A percentile compares a stretch with the other conserved stretches of the same genome.
Evolutionary conservation across 2,888 invertebrate genomes (phyloP).

Genomic region (Nymphalis urticae): DNA sequence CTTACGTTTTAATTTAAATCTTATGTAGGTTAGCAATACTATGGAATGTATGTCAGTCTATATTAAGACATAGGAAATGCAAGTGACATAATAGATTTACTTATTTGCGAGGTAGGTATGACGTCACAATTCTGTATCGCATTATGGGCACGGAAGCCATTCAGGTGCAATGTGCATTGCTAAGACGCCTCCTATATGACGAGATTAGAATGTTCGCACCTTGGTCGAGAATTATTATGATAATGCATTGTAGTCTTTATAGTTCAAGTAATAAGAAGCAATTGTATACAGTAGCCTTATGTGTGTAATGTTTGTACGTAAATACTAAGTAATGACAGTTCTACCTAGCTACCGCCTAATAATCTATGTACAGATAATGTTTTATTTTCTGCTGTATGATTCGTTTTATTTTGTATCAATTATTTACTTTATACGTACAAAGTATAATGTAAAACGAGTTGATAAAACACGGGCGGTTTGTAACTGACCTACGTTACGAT

Average conservation of each 20-base stretch:
- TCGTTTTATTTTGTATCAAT: no score
- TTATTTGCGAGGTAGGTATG: constrained; percentile 19
- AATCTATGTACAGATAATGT: no score
- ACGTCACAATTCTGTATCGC: constrained; percentile 34
- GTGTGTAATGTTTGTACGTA: background rate
- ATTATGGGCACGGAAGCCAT: constrained; percentile 39
- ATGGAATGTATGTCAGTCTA: constrained; percentile 6
- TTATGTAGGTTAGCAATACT: background rate
- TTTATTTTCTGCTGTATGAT: no score
- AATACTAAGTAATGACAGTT: background rate
- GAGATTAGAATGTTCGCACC: constrained; percentile 30
- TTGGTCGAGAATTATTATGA: constrained; percentile 1
- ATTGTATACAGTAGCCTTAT: background rate
- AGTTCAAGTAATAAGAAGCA: background rate
- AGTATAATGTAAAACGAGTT: background rate
- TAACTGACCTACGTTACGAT: constrained; percentile 24
- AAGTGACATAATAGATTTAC: constrained; percentile 30
- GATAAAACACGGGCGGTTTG: background rate
- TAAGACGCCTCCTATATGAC: constrained; percentile 39
- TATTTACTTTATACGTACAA: background rate
- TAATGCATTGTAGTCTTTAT: constrained; percentile 1
- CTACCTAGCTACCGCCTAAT: background rate
- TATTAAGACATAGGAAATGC: constrained; percentile 13
- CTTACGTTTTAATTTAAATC: background rate
- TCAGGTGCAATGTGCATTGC: constrained; percentile 30